A percentile compares a stretch with the other conserved stretches of the same genome.
phyloP scores from a whole-genome alignment of 2,797 vertebrate species.

The Ctenopoma kingsleyae region DNA sequence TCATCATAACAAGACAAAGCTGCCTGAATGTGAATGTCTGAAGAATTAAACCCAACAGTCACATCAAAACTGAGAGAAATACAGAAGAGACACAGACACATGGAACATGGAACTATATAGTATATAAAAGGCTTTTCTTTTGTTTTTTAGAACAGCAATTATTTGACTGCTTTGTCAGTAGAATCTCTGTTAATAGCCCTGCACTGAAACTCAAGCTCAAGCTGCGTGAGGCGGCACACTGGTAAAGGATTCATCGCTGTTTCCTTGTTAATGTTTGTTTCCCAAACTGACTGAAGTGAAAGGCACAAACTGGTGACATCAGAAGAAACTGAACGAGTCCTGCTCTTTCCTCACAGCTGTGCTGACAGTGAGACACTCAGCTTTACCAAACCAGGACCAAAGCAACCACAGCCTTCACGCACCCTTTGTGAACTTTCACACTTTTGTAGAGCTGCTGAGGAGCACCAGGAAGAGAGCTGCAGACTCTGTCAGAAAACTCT shows the following conservation, averaged over 20 bases:
- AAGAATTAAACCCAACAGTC: conserved; percentile 11
- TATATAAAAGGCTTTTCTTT: conserved; percentile 28
- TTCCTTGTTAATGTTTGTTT: conserved; percentile 15
- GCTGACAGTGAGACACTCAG: conserved; percentile 29
- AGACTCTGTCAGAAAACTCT: conserved; percentile 21
- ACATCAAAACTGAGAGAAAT: conserved; percentile 4
- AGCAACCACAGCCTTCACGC: conserved; percentile 25
- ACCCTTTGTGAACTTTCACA: conserved; percentile 27
- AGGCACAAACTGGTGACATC: conserved; percentile 1
- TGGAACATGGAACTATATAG: conserved; percentile 13
- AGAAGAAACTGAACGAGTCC: background rate
- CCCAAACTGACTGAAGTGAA: conserved; percentile 17
- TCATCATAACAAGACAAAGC: conserved; percentile 10
- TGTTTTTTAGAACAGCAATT: conserved; percentile 11
- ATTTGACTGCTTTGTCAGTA: conserved; percentile 20
- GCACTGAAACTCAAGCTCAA: conserved; percentile 26
- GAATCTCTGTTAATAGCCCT: conserved; percentile 38
- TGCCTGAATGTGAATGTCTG: conserved; percentile 33
- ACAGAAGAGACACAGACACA: conserved; percentile 20
- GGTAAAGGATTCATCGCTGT: conserved; percentile 19
- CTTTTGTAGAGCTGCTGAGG: conserved; percentile 17
- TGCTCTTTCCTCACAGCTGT: conserved; percentile 12
- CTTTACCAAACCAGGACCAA: conserved; percentile 65
- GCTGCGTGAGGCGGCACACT: conserved; percentile 7
- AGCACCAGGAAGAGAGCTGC: conserved; percentile 5